Base-by-base conservation (phyloP, 92 coral and sea anemone species). In the Phenganax stokvisi region DNA sequence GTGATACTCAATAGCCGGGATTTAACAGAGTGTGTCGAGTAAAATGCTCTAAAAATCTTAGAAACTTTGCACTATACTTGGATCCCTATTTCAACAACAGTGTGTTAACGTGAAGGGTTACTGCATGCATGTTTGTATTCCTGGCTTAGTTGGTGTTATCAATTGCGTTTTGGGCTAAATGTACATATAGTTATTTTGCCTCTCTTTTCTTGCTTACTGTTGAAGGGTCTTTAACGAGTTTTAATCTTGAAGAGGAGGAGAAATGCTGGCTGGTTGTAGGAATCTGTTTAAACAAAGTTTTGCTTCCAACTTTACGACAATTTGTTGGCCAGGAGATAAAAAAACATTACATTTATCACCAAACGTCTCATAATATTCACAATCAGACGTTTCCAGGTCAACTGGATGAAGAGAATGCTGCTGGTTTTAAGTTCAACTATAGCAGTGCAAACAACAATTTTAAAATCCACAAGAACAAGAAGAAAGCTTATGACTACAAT, bases 221-320 rank as follows among this genome's bases (percentile, higher is more conserved):
- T 3, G 65, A 25, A 13, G 16, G n/a, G 16, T 59, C 27, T 13
- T 1, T 59, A 3, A 25, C n/a, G 65, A 13, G 73, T 56, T 91
- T 91, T 37, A 71, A 71, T 68, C 86, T 91, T 51, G 68, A 6
- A 15, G 88, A 91, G 77, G 80, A 90, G 8, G 86, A 91, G 79
- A 91, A 90, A 71, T 74, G 96, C 85, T 91, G 96, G 96, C 86
- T 91, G n/a, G 96, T 91, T 57, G 81, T 88, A 20, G 96, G 96
- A 10, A 83, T 91, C 65, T 85, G 89, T 51, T 83, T 91, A 56
- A 76, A 91, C 80, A 90, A 80, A 59, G 55, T 91, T 70, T 81
- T 91, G 51, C 79, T 91, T 10, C 96, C 96, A 90, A 62, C 74
- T 13, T 72, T 91, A 44, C 88, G 88, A 4, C 64, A 81, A 51